A percentile compares a stretch with the other conserved stretches of the same genome.
These are phyloP conservation scores for Geopemphigus sp. DNA, from an alignment of 1,140 invertebrate species.

Conservation along the genomic window DNA sequence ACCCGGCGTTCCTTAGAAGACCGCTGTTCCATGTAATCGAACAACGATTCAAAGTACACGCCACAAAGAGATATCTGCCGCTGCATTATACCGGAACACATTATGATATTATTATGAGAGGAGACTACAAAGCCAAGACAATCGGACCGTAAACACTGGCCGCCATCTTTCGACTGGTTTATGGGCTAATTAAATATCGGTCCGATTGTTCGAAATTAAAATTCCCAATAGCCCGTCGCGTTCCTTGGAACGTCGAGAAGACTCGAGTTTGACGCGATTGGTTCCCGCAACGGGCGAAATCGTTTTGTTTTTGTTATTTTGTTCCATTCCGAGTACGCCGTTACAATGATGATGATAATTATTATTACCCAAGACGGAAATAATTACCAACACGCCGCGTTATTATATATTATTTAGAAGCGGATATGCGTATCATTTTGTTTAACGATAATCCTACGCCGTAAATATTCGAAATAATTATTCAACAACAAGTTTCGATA, in stretches of 20 bases:
- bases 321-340: too few relatives aligned
- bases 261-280: too few relatives aligned
- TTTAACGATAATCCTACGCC: too few relatives aligned
- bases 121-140: slow-evolving; percentile 46
- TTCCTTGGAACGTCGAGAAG: background rate
- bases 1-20: slow-evolving; percentile 34
- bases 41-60: slow-evolving; percentile 47
- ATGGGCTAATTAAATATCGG: slow-evolving; percentile 29
- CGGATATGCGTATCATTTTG: too few relatives aligned
- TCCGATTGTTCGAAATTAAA: slow-evolving; percentile 1
- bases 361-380: too few relatives aligned
- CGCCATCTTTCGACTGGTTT: slow-evolving; percentile 37
- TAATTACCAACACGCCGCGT: too few relatives aligned
- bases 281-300: too few relatives aligned
- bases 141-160: slow-evolving; percentile 33
- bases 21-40: slow-evolving; percentile 49
- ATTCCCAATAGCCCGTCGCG: background rate
- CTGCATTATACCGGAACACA: slow-evolving; percentile 35
- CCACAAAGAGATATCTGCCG: slow-evolving; percentile 43
- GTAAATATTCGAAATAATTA: too few relatives aligned
- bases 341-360: too few relatives aligned
- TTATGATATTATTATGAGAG: slow-evolving; percentile 47
- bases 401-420: too few relatives aligned
- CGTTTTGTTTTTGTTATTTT: too few relatives aligned
- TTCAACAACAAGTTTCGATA: too few relatives aligned